phyloP scores from a whole-genome alignment of 2,113 vertebrate genomes.

The Hemicordylus capensis region DNA sequence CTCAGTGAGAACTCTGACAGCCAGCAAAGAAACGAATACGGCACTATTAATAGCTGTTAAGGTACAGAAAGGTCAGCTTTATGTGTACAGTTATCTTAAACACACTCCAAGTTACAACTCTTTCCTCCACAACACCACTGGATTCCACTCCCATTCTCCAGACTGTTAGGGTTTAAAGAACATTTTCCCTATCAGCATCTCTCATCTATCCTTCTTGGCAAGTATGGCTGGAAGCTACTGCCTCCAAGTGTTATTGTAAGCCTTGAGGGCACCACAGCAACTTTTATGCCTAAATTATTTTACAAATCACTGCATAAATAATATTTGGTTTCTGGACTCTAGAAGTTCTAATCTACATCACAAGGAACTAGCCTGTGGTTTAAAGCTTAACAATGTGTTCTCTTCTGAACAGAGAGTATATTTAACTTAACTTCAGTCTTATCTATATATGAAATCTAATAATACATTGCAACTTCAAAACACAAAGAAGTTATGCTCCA shows the following conservation, averaged over 20 bases:
- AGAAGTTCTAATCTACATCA: too few species aligned
- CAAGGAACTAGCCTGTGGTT: not conserved
- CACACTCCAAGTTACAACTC: not conserved
- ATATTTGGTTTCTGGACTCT: not conserved
- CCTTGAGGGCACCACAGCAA: not conserved
- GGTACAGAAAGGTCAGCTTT: not conserved
- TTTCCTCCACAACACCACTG: not conserved
- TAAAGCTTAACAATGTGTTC: not conserved
- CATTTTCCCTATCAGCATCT: not conserved
- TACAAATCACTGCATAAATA: not conserved
- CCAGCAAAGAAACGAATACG: not conserved
- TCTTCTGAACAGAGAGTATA: too few species aligned
- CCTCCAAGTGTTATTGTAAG: not conserved
- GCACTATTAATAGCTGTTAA: not conserved
- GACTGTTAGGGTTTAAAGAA: not conserved
- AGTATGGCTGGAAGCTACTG: not conserved
- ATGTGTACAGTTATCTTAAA: not conserved
- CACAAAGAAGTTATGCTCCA: not conserved
- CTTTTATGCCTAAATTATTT: not conserved
- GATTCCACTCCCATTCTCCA: not conserved
- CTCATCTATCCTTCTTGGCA: not conserved
- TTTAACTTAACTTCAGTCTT: too few species aligned
- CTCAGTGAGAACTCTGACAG: not conserved
- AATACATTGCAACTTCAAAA: too few species aligned
- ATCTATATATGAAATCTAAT: too few species aligned